Base-by-base conservation (phyloP, 2,113 vertebrate species). In the Amphilophus citrinellus region DNA sequence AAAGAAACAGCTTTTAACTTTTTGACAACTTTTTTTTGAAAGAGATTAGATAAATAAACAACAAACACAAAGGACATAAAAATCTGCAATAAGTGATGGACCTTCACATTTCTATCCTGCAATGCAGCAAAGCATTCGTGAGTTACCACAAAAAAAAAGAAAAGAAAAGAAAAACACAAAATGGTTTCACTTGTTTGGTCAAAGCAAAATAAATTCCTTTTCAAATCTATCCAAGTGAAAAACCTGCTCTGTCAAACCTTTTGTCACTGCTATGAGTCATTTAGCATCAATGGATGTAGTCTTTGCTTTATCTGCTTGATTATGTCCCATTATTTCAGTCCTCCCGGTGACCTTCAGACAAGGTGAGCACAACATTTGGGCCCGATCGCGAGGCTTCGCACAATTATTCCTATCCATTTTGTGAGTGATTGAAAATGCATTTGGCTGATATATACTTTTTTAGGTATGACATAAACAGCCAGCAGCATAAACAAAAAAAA, bases 401-500 rank as follows among this genome's bases (percentile, higher is more conserved):
- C 88, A 86, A 88, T 88, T 58, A 84, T 77, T 17, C 63, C 18
- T 3, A 82, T 71, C 58, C 61, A 30, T 30, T 77, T 42, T 44
- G 76, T 27, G 61, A 53, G 27, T 91, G 89, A 90, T 78, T 88
- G 79, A 78, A 88, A 93, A 83, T 82, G 80, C 83, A 84, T 87
- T 80, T 68, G 86, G 90, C 83, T 90, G 83, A 92, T 91, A 77
- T 80, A 65, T 87, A 75, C 65, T 10, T 83, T 85, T 89, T 89
- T 50, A 83, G 75, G 68, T 50, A 65, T 71, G 61, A 66, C 78
- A 83, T 73, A 89, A 92, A 94, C 88, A 88, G 89, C 91, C 90
- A 76, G 86, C 61, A 93, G 93, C 92, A 87, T 90, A 90, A 93
- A 94, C 88, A 91, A 37, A 18, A 81, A 61, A 82, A 91, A 80